phyloP scores from a whole-genome alignment of 2,113 vertebrate genomes.

The Solenodon paradoxus region DNA sequence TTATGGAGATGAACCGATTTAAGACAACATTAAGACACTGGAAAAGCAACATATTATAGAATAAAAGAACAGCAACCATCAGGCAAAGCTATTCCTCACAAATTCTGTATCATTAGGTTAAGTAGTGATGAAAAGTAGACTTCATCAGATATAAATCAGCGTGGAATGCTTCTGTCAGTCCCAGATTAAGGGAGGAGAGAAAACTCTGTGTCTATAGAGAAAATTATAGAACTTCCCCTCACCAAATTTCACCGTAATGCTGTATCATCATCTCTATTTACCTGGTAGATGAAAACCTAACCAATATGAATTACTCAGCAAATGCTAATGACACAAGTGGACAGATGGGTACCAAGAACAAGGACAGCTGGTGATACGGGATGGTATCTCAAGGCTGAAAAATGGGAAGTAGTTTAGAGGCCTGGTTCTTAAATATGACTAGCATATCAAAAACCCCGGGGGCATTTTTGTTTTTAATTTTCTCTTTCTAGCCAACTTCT shows the following conservation, averaged over 20 bases:
- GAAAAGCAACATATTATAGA: not conserved
- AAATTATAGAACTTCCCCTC: not conserved
- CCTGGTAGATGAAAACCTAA: not conserved
- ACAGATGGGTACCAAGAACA: slow-evolving; percentile 39
- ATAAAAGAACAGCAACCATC: not conserved
- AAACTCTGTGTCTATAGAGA: not conserved
- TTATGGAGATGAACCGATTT: not conserved
- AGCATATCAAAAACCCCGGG: not conserved
- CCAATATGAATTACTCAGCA: not conserved
- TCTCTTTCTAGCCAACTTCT: not conserved
- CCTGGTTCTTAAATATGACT: not conserved
- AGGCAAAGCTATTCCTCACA: not conserved
- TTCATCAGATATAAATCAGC: not conserved
- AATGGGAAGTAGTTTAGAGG: not conserved
- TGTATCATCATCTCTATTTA: not conserved
- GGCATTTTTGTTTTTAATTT: not conserved
- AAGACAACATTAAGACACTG: not conserved
- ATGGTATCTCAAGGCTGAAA: not conserved
- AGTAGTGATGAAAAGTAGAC: not conserved
- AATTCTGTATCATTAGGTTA: not conserved
- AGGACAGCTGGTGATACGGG: not conserved
- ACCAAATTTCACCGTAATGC: not conserved
- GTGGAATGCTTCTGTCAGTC: not conserved
- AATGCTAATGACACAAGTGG: not conserved
- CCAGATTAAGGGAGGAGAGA: not conserved